Percentiles rank a stretch among this genome's conserved stretches.
These are phyloP conservation scores for Todiramphus saurophagus DNA, from an alignment of 2,113 vertebrate species.

Conservation along the genomic window DNA sequence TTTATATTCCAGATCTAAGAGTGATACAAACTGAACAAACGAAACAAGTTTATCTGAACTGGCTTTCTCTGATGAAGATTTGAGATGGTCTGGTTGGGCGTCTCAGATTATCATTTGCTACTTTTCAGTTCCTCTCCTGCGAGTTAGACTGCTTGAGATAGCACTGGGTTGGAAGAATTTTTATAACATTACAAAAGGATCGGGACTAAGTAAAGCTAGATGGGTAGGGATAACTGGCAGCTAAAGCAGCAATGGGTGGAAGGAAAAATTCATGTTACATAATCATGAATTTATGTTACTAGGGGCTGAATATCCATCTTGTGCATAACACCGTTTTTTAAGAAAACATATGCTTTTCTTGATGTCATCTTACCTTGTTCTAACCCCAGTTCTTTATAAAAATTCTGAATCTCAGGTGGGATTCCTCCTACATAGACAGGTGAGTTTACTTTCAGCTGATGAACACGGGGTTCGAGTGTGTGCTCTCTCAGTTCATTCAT, in stretches of 20 bases:
- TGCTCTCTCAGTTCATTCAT: conserved; percentile 78
- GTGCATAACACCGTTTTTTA: not conserved
- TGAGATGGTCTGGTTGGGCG: not conserved
- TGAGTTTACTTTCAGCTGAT: conserved; percentile 77
- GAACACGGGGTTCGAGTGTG: not conserved
- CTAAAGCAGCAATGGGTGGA: not conserved
- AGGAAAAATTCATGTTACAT: not conserved
- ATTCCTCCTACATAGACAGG: conserved; percentile 84
- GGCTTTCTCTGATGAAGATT: not conserved
- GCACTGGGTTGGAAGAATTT: not conserved
- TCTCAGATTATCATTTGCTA: not conserved
- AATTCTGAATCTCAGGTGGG: conserved; percentile 72
- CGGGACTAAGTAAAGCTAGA: not conserved
- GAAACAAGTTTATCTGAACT: not conserved
- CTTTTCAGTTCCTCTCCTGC: not conserved
- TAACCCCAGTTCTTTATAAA: conserved; percentile 70
- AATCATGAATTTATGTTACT: not conserved
- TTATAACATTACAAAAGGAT: not conserved
- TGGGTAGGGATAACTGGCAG: not conserved
- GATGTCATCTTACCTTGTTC: conserved; percentile 77
- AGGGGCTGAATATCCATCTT: not conserved
- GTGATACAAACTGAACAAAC: not conserved
- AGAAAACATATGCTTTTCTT: not conserved
- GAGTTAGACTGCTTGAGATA: not conserved
- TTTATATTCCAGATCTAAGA: not conserved